A percentile compares a stretch with the other conserved stretches of the same genome.
phyloP scores from a whole-genome alignment of 2,113 vertebrate species.

The Desmodus rotundus region DNA sequence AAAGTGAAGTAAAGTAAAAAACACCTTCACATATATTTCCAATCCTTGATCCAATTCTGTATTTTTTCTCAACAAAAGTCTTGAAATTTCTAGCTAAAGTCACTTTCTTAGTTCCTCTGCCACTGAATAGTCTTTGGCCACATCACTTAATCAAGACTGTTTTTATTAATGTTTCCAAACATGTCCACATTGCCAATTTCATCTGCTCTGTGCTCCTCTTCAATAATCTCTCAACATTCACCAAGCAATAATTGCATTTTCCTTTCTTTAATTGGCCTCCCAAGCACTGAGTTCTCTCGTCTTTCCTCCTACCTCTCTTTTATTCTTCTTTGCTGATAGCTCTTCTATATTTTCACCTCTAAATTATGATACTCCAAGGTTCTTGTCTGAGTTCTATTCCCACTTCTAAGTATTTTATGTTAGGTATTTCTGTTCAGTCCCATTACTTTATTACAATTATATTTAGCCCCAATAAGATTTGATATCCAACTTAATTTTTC shows the following conservation, averaged over 20 bases:
- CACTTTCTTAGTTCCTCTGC: too few relatives aligned
- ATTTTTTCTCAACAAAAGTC: not conserved
- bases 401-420: not conserved
- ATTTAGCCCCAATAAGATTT: not conserved
- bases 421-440: not conserved
- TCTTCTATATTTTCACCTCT: not conserved
- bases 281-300: not conserved
- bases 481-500: not conserved
- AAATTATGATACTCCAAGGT: not conserved
- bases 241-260: not conserved
- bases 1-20: not conserved
- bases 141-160: fast-evolving
- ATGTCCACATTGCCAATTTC: not conserved
- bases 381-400: not conserved
- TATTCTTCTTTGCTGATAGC: not conserved
- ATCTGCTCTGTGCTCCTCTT: not conserved
- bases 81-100: not conserved
- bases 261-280: not conserved
- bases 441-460: not conserved
- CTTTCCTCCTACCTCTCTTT: not conserved
- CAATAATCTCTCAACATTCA: not conserved
- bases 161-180: not conserved
- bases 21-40: fast-evolving
- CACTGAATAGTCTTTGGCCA: not conserved
- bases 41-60: not conserved